Evolutionary conservation across 1,140 invertebrate species (phyloP).

Genomic region (Procambarus virginalis): DNA sequence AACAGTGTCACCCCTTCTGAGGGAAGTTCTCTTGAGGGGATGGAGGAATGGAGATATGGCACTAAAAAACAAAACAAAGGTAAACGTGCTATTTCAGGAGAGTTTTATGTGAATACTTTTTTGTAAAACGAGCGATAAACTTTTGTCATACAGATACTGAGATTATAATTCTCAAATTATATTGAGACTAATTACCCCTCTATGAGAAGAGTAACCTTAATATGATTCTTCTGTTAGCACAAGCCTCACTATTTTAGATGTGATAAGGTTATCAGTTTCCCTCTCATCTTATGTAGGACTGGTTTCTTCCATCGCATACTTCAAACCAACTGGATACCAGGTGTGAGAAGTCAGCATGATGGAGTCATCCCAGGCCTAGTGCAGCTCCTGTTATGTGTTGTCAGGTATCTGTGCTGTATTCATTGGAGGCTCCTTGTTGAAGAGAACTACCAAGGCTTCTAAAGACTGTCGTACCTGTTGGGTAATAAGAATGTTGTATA

Average conservation of each 20-base stretch:
- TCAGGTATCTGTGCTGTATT: slow-evolving; percentile 53
- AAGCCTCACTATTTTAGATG: not conserved
- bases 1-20: not conserved
- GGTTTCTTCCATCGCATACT: not conserved
- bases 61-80: too few relatives aligned
- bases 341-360: not conserved
- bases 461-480: slow-evolving; percentile 79
- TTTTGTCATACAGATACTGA: not conserved
- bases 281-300: not conserved
- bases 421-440: slow-evolving; percentile 71
- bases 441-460: slow-evolving; percentile 78
- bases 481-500: not conserved
- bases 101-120: not conserved
- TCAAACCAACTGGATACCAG: not conserved
- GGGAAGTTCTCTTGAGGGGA: not conserved
- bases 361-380: not conserved
- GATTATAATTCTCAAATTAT: not conserved
- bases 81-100: too few relatives aligned
- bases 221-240: not conserved
- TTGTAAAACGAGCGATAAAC: too few relatives aligned
- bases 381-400: slow-evolving; percentile 60
- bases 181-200: not conserved
- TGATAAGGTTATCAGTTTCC: not conserved
- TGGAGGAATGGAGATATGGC: too few relatives aligned
- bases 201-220: not conserved